Base-by-base conservation (phyloP, 2,888 invertebrate genomes). In the Poecilus cupreus region DNA sequence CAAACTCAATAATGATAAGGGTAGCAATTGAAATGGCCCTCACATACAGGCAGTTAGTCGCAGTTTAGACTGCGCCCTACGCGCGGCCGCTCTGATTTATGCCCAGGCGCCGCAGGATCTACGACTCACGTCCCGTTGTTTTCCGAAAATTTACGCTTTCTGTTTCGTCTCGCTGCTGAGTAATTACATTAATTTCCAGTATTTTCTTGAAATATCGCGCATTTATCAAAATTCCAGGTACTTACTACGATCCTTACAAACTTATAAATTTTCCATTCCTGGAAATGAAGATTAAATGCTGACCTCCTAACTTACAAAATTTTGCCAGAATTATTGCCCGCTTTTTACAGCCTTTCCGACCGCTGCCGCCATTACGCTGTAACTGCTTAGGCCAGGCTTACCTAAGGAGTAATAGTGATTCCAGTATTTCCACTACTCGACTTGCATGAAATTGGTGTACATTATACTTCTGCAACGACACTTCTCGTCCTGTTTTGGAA, bases 1-100 rank as follows among this genome's bases (percentile, higher is more conserved):
- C 83, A 85, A 86, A 87, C 86, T 85, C 86, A 86, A 86, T 87
- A 87, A 87, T 86, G 86, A 87, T 86, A 86, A 87, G 87, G 87
- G 87, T 87, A 74, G 81, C 87, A 85, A 86, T 86, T 86, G 86
- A 86, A 86, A 87, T 86, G 85, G 84, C 86, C 85, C 86, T 85
- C 86, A 84, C 86, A 86, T 85, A 85, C 85, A 85, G 83, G 84
- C 85, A 84, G 84, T 84, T 84, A 83, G 82, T 83, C 83, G 83
- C 82, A 83, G 83, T 82, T 83, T 84, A 83, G 82, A 84, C 82
- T 82, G 83, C 84, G 82, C 82, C 81, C 80, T 70, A 64, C 80
- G 80, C 83, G 82, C 84, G 10, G 18, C 13, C n/a, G 39, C 43
- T 8, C 75, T 81, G 81, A 81, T 81, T 81, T 81, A 81, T 74